Conservation (phyloP, 2,888 invertebrate genomes). For the Leptarthrus brevirostris region DNA sequence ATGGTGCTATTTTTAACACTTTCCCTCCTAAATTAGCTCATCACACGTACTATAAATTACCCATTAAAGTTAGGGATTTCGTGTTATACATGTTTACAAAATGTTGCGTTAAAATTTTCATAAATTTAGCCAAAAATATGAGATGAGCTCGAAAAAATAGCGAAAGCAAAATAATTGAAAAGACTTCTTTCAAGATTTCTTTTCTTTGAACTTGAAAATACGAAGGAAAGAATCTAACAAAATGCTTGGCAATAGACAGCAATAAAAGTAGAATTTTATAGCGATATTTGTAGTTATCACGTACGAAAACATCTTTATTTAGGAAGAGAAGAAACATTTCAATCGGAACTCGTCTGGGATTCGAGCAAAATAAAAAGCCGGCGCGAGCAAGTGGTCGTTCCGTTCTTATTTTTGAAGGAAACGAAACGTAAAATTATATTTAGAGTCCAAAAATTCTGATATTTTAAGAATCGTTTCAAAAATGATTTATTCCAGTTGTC, state of each 20-base stretch:
- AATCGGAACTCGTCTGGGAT: too few species aligned
- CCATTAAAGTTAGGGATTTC: not conserved
- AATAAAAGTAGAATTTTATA: not conserved
- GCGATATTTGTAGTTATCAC: not conserved
- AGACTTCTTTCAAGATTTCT: not conserved
- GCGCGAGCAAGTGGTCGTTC: not conserved
- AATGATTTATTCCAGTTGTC: slow-evolving; percentile 9
- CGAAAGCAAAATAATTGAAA: not conserved
- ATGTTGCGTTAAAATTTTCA: slow-evolving; percentile 24
- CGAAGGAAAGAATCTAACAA: not conserved
- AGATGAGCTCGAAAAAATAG: not conserved
- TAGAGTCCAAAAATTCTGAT: slow-evolving; percentile 4
- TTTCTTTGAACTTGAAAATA: not conserved
- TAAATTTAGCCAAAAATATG: slow-evolving; percentile 23
- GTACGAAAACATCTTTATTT: not conserved
- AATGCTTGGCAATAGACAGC: not conserved
- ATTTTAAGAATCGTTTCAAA: not conserved
- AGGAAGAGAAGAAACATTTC: not conserved
- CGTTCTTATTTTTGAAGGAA: not conserved
- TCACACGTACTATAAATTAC: slow-evolving; percentile 7
- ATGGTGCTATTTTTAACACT: too few species aligned
- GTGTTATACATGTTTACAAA: slow-evolving; percentile 14
- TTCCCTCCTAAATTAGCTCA: not conserved
- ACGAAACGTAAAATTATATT: not conserved
- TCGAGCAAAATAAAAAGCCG: not conserved